Conservation (phyloP, 2,888 invertebrate genomes). For the Drosophila antonietae region DNA sequence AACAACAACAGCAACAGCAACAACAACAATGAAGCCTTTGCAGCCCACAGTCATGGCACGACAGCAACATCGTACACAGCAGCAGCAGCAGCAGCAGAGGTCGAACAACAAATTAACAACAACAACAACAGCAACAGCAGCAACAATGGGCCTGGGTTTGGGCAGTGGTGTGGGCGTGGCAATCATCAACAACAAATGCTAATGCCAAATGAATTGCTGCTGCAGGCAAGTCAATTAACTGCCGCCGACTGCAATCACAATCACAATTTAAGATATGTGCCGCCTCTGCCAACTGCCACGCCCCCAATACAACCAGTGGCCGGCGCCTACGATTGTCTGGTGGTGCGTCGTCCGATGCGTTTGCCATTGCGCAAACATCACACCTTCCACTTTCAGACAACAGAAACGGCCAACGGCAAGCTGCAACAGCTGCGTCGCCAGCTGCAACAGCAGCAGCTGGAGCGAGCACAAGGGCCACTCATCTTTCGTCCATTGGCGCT, state of each 20-base stretch:
- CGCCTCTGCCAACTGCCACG: conserved; percentile 51
- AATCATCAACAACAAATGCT: conserved; percentile 70
- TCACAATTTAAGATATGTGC: conserved; percentile 69
- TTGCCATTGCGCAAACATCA: conserved; percentile 84
- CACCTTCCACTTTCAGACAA: conserved; percentile 84
- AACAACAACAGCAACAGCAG: conserved; percentile 40
- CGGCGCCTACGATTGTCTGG: conserved; percentile 62
- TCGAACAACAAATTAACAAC: conserved; percentile 63
- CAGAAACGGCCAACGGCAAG: conserved; percentile 82
- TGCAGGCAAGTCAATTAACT: conserved; percentile 63
- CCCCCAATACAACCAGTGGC: conserved; percentile 28
- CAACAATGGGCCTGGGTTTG: conserved; percentile 47
- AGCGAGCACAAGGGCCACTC: conserved; percentile 67
- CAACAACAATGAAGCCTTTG: conserved; percentile 44
- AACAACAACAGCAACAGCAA: conserved; percentile 41
- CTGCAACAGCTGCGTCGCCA: conserved; percentile 75
- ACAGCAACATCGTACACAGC: conserved; percentile 53
- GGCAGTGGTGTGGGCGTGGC: conserved; percentile 39
- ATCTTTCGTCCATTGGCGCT: conserved; percentile 79
- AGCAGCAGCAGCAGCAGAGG: conserved; percentile 47
- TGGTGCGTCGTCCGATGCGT: conserved; percentile 79
- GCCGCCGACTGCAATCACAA: conserved; percentile 60
- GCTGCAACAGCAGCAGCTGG: conserved; percentile 55
- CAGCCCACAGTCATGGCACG: conserved; percentile 67
- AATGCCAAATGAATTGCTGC: conserved; percentile 65